Evolutionary conservation across 2,113 vertebrate species (phyloP).

Genomic region (Phaethornis superciliosus): DNA sequence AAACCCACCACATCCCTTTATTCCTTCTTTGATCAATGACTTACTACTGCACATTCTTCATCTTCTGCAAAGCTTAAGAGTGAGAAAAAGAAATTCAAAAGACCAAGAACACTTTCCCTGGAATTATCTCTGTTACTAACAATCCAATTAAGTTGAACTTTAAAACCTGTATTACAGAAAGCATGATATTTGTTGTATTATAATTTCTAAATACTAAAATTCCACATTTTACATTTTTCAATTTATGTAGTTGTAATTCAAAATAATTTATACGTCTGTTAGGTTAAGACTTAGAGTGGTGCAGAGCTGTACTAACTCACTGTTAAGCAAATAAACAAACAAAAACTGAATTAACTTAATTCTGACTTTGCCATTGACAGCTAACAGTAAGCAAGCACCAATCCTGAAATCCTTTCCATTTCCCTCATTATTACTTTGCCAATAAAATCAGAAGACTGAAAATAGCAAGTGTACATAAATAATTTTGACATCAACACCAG

Average conservation of each 20-base stretch:
- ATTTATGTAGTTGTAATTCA: background rate
- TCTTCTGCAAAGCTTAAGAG: background rate
- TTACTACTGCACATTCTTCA: background rate
- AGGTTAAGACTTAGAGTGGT: background rate
- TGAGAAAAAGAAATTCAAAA: background rate
- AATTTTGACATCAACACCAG: background rate
- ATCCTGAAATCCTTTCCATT: background rate
- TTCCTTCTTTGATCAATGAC: background rate
- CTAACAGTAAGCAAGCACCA: background rate
- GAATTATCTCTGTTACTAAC: background rate
- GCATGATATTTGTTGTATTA: background rate
- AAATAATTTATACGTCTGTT: background rate
- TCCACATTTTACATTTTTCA: background rate
- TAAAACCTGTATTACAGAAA: background rate
- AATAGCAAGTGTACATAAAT: background rate
- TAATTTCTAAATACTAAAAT: background rate
- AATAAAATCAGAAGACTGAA: background rate
- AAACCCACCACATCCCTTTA: background rate
- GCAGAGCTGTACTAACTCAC: background rate
- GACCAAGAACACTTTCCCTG: background rate
- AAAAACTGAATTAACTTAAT: accelerated
- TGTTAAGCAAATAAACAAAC: background rate
- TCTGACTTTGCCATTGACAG: background rate
- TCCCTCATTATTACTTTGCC: background rate
- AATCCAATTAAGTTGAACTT: background rate